These are phyloP conservation scores for Zoanthus solanderi DNA, from an alignment of 92 coral and sea anemone species.

Conservation along the genomic window DNA sequence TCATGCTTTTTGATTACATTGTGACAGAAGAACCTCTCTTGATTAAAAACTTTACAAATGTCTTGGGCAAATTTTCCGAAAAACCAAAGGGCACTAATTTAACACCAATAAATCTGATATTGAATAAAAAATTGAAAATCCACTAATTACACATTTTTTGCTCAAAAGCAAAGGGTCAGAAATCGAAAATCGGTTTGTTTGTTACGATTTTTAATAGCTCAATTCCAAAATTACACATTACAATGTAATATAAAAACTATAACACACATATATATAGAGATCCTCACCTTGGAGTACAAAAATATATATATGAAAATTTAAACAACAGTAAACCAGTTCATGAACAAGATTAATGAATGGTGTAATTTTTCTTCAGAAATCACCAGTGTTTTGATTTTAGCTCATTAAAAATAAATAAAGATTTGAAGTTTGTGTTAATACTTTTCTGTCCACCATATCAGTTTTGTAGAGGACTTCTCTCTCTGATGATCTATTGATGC, in stretches of 20 bases:
- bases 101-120: not conserved
- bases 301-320: not conserved
- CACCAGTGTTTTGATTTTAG: constrained; percentile 14
- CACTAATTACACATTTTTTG: constrained; percentile 16
- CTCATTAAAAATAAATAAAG: constrained; percentile 37
- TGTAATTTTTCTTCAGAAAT: constrained; percentile 13
- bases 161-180: not conserved
- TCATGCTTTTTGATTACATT: not conserved
- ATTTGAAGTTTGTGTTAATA: not conserved
- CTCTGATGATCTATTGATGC: not conserved
- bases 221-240: not conserved
- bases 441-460: not conserved
- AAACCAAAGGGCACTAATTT: not conserved
- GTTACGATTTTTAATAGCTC: not conserved
- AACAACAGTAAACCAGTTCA: constrained; percentile 1
- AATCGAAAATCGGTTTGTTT: not conserved
- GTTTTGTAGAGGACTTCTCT: not conserved
- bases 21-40: not conserved
- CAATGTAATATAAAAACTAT: not conserved
- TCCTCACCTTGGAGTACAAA: not conserved
- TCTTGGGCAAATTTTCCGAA: not conserved
- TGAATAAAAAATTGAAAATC: not conserved
- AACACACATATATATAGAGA: too few species aligned
- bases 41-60: not conserved
- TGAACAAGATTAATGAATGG: not conserved